Percentiles rank a stretch among this genome's conserved stretches.
phyloP scores from a whole-genome alignment of 1,140 invertebrate species.

The Cyclina sinensis region DNA sequence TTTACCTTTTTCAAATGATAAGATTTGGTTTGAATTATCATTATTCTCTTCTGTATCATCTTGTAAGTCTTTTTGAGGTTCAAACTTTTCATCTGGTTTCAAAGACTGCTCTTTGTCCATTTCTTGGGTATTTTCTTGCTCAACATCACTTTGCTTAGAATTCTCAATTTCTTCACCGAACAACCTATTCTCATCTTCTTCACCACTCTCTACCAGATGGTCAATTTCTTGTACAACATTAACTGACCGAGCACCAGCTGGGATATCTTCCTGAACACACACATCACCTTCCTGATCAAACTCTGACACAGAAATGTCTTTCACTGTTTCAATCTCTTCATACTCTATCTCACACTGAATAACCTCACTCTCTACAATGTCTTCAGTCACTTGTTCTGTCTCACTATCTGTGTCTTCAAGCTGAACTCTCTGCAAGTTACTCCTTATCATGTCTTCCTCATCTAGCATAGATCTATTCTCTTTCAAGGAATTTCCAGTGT shows the following conservation, averaged over 20 bases:
- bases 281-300: not conserved
- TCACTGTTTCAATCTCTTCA: constrained; percentile 1
- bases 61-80: not conserved
- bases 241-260: not conserved
- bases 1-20: not conserved
- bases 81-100: not conserved
- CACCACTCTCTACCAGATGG: not conserved
- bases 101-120: not conserved
- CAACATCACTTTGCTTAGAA: not conserved
- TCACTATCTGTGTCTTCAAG: constrained; percentile 51
- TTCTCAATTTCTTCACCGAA: not conserved
- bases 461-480: constrained; percentile 64
- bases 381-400: not conserved
- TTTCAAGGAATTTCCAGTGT: constrained; percentile 47
- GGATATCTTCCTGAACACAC: not conserved
- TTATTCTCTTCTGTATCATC: not conserved
- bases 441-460: constrained; percentile 55
- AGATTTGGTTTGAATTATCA: not conserved
- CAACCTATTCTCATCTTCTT: not conserved
- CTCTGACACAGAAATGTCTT: not conserved
- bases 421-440: constrained; percentile 58
- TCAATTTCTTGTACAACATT: constrained; percentile 17
- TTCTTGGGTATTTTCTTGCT: constrained; percentile 19
- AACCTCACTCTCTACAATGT: not conserved
- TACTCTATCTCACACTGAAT: not conserved